Evolutionary conservation across 2,113 vertebrate species (phyloP).

Genomic region (Nerophis lumbriciformis): DNA sequence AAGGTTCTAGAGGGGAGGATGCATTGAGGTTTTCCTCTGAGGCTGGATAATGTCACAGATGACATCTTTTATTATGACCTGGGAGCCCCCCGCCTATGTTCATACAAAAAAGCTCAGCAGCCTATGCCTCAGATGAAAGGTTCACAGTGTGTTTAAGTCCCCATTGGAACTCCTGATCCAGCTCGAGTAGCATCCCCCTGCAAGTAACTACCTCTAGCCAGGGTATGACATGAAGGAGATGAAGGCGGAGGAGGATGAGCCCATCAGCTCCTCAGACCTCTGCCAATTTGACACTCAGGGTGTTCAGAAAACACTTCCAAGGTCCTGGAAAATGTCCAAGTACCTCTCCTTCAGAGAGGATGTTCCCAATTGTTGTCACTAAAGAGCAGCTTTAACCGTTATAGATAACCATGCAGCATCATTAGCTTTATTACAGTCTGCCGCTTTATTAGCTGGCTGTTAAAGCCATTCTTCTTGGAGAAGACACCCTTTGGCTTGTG

Average conservation of each 20-base stretch:
- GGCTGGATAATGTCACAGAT: background rate
- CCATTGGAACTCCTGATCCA: slow-evolving; percentile 4
- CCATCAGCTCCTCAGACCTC: slow-evolving; percentile 22
- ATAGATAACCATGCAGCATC: slow-evolving; percentile 34
- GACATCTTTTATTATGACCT: background rate
- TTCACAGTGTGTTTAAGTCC: background rate
- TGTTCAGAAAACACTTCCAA: slow-evolving; percentile 60
- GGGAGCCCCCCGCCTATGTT: too few relatives aligned
- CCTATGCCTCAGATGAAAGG: background rate
- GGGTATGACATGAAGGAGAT: slow-evolving; percentile 22
- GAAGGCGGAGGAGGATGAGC: slow-evolving; percentile 37
- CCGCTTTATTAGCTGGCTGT: slow-evolving; percentile 14
- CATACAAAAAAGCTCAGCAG: background rate
- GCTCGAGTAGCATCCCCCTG: slow-evolving; percentile 12
- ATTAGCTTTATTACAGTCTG: slow-evolving; percentile 24
- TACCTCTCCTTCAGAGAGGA: slow-evolving; percentile 15
- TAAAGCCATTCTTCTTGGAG: slow-evolving; percentile 10
- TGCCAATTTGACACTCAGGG: slow-evolving; percentile 67
- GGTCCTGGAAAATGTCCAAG: slow-evolving; percentile 58
- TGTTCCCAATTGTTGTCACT: slow-evolving; percentile 26
- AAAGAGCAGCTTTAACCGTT: slow-evolving; percentile 28
- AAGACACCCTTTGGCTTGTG: background rate
- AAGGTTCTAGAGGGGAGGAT: background rate
- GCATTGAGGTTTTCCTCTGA: background rate
- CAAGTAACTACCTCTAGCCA: slow-evolving; percentile 8